Percentiles rank a stretch among this genome's conserved stretches.
These are phyloP conservation scores for Acanthoscelides obtectus DNA, from an alignment of 2,888 invertebrate species.

Conservation along the genomic window DNA sequence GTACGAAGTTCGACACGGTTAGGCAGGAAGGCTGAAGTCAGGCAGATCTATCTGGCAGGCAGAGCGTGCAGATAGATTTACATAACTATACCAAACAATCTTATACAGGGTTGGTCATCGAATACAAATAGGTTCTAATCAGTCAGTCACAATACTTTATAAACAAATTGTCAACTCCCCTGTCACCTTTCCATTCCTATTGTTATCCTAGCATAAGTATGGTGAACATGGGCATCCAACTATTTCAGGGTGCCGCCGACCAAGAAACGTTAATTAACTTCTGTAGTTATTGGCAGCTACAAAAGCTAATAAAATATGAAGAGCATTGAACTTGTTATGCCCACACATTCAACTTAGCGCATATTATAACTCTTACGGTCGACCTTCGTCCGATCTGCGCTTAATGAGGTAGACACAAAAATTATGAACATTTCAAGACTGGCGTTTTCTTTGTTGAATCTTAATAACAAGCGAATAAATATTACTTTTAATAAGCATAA, in stretches of 20 bases:
- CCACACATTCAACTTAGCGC: not conserved
- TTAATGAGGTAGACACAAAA: not conserved
- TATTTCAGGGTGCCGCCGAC: not conserved
- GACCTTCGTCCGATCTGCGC: not conserved
- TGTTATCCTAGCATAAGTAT: no score
- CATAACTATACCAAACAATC: no score
- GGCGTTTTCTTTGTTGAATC: not conserved
- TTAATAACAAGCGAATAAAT: not conserved
- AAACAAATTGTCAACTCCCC: no score
- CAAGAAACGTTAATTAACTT: not conserved
- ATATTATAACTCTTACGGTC: not conserved
- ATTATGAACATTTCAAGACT: not conserved
- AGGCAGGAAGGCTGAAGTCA: no score
- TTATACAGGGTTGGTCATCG: no score
- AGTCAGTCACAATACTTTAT: no score
- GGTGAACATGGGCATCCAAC: not conserved
- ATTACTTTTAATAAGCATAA: not conserved
- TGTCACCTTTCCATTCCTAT: no score
- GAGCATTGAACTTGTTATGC: not conserved
- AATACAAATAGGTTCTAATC: no score
- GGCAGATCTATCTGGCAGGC: no score
- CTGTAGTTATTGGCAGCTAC: not conserved
- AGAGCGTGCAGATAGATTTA: no score
- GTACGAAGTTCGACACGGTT: no score
- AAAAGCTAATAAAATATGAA: not conserved